Base-by-base conservation (phyloP, 2,888 invertebrate species). In the Elgonia sp. region DNA sequence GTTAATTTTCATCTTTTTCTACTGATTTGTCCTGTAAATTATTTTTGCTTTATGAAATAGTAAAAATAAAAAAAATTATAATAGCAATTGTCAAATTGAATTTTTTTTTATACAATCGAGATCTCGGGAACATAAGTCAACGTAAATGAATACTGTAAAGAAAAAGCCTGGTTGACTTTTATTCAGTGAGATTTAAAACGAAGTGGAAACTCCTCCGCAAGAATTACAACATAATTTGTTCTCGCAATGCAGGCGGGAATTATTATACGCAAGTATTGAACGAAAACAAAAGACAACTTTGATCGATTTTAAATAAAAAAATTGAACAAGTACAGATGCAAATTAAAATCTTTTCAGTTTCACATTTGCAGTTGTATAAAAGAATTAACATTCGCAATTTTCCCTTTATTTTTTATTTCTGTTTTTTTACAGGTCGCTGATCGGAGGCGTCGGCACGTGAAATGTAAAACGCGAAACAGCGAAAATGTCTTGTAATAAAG, bases 121-220 rank as follows among this genome's bases (percentile, higher is more conserved):
- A n/a, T 82, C 37, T 53, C 57, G 20, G 63, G 21, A 72, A 73
- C 42, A 40, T 73, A 73, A 73, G 63, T 73, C 63, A n/a, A 75
- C 29, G 29, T 29, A 29, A 1, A 29, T 3, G n/a, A n/a, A n/a
- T n/a, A n/a, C n/a, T n/a, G n/a, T n/a, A n/a, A n/a, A n/a, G n/a
- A n/a, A n/a, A n/a, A 84, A 84, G 42, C 69, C 40, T 42, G 60
- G 67, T 84, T 86, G 86, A 89, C 86, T 86, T 86, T 89, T 79
- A 89, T 87, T 75, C 85, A 60, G 42, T 53, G 76, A 75, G 84
- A 87, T 84, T 84, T 84, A 77, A 83, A 84, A 69, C 62, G 53
- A 84, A 73, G 73, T 40, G 60, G 67, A 77, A 62, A 81, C 57
- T 67, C 39, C 57, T 53, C n/a, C 55, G 16, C 60, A 72, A 76